A percentile compares a stretch with the other conserved stretches of the same genome.
Evolutionary conservation across 2,113 vertebrate species (phyloP).

Genomic region (Suricata suricatta): DNA sequence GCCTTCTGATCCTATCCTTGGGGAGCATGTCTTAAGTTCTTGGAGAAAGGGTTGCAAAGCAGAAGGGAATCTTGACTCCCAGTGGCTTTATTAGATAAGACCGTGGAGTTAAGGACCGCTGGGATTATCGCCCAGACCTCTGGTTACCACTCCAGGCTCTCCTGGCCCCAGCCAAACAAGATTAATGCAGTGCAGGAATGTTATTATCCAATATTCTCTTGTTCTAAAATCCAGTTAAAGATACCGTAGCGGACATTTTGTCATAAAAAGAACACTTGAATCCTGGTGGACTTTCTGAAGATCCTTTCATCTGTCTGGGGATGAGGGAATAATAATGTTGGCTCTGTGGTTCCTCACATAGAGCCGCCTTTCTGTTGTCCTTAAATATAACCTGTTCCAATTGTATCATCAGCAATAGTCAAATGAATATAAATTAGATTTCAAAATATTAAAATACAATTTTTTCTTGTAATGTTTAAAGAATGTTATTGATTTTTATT

Average conservation of each 20-base stretch:
- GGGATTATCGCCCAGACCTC: background rate
- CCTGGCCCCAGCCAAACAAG: background rate
- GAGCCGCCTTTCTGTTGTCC: background rate
- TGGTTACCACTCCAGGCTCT: background rate
- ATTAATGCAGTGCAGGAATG: background rate
- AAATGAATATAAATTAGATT: constrained; percentile 28
- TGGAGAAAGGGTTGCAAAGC: background rate
- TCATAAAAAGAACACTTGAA: background rate
- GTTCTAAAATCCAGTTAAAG: background rate
- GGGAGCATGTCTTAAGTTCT: background rate
- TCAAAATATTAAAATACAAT: constrained; percentile 6
- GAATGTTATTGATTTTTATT: constrained; percentile 13
- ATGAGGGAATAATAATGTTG: background rate
- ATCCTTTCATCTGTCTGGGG: background rate
- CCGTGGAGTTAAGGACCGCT: background rate
- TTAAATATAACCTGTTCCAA: background rate
- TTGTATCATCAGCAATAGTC: background rate
- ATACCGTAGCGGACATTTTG: background rate
- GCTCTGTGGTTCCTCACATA: background rate
- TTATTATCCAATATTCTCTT: background rate
- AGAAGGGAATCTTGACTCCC: background rate
- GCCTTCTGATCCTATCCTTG: background rate
- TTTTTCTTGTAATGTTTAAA: background rate
- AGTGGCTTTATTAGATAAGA: background rate
- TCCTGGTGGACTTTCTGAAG: background rate